Evolutionary conservation across 2,888 invertebrate genomes (phyloP), one percentile per base, ranked within the genome.

Genomic region (Silvanus unidentatus): DNA sequence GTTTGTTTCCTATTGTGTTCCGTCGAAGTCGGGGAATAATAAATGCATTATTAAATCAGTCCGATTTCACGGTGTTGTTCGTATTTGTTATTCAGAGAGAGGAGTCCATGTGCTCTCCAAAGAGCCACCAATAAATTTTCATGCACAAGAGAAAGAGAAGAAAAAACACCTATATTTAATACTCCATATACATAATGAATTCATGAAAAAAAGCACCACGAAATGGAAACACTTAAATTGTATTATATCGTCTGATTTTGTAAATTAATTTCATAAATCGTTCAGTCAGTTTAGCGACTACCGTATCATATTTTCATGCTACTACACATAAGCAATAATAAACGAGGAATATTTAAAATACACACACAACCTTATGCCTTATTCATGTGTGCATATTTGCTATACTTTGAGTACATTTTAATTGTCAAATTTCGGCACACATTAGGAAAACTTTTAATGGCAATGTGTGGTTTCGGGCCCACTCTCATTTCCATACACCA

Each of bases 41-140:
- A 50, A 53, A 55, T 53, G 53, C 48, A 41, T 51, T 49, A 55
- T 55, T 53, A 55, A 55, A 53, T 53, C 53, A 48, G 48, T 39
- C 50, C 53, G 53, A 53, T 53, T 53, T 53, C 53, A 53, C 53
- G 53, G 53, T 49, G 53, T 53, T 51, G 53, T 53, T 49, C 49
- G 47, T 53, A 53, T 53, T 53, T 53, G 53, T 53, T 53, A 53
- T 53, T 45, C 45, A 36, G 16, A 22, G 22, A 22, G 22, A 22
- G 22, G 22, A 22, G 22, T 22, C 22, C 22, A 22, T 22, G 22
- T 22, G 22, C 22, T 22, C 22, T 49, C 49, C 13, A 39, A 48
- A 46, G 45, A 40, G 43, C 43, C 49, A 43, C 45, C 43, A 44
- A 49, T 49, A 49, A 49, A 49, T 28, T 27, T 32, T 16, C 41